Base-by-base conservation (phyloP, 2,797 vertebrate genomes). In the Pipistrellus pygmaeus region DNA sequence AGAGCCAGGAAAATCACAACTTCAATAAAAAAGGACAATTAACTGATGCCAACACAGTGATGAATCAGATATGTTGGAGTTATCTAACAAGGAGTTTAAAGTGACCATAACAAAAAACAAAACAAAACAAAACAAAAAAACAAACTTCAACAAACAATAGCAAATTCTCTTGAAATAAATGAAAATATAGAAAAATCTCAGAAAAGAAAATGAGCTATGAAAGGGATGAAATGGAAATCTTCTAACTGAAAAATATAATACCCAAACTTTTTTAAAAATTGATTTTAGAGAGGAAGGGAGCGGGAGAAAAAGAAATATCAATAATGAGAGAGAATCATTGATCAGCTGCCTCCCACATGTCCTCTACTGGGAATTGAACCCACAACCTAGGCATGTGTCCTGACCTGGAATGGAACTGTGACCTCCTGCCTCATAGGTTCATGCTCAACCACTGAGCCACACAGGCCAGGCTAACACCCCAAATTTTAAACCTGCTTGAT, bases 171-270 rank as follows among this genome's bases (percentile, higher is more conserved):
- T 85, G 80, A 91, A 91, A 85, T 85, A 78, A 94, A 81, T 69
- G 30, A 86, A 89, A 87, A 95, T 86, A 51, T 41, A 86, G 66
- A 91, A 86, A 86, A 91, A 92, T 27, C 44, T 66, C 62, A 85
- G 15, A 55, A 86, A 89, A 92, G 13, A 95, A 64, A 72, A 88
- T 14, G 77, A 69, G 23, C 66, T 87, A 32, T 60, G 46, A 53
- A 84, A 95, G 89, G 25, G 95, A 85, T 81, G 46, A 93, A 94
- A 88, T 78, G 20, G n/a, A 91, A 87, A 87, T 77, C 32, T 85
- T 32, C 84, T 30, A 91, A 80, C 60, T 85, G 18, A 88, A 93
- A 88, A 90, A n/a, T 55, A 73, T 6, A 82, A 48, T 64, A 62
- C 6, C 32, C 55, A 30, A 78, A 91, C 13, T 57, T 92, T 73